Evolutionary conservation across 2,888 invertebrate genomes (phyloP).

Genomic region (Drosophila mulleri): DNA sequence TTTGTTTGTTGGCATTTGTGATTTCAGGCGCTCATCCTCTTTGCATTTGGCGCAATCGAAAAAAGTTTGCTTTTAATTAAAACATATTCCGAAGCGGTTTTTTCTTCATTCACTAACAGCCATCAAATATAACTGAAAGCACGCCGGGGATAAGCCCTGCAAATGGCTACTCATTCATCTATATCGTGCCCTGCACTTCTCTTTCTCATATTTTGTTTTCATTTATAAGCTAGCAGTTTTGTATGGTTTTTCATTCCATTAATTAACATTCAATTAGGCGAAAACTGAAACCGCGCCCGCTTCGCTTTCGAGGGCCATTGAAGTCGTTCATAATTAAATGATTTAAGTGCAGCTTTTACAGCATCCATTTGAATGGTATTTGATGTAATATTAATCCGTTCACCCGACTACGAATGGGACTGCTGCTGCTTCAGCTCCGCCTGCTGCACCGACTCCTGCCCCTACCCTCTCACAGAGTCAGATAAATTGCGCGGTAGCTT

Average conservation of each 20-base stretch:
- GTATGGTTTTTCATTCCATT: constrained; percentile 41
- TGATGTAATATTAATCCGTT: constrained; percentile 7
- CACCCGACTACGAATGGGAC: background rate
- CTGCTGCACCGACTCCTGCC: background rate
- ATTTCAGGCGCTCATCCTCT: constrained; percentile 50
- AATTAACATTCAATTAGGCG: constrained; percentile 70
- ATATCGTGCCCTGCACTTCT: constrained; percentile 28
- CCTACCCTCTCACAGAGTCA: constrained; percentile 5
- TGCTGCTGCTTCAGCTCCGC: background rate
- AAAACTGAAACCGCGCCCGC: constrained; percentile 34
- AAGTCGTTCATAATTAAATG: constrained; percentile 51
- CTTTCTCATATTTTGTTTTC: background rate
- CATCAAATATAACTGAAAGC: constrained; percentile 58
- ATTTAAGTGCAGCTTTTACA: constrained; percentile 36
- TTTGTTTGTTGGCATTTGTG: constrained; percentile 67
- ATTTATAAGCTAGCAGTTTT: constrained; percentile 7
- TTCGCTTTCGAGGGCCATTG: constrained; percentile 48
- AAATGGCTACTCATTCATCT: constrained; percentile 62
- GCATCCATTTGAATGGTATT: constrained; percentile 2
- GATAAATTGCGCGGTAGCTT: constrained; percentile 14
- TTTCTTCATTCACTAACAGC: constrained; percentile 38
- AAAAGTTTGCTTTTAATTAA: constrained; percentile 73
- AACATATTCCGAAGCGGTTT: constrained; percentile 64
- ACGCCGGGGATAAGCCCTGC: constrained; percentile 27
- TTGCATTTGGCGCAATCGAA: constrained; percentile 50